These are phyloP conservation scores for Lycaon pictus DNA, from an alignment of 2,113 vertebrate genomes.

Conservation along the genomic window DNA sequence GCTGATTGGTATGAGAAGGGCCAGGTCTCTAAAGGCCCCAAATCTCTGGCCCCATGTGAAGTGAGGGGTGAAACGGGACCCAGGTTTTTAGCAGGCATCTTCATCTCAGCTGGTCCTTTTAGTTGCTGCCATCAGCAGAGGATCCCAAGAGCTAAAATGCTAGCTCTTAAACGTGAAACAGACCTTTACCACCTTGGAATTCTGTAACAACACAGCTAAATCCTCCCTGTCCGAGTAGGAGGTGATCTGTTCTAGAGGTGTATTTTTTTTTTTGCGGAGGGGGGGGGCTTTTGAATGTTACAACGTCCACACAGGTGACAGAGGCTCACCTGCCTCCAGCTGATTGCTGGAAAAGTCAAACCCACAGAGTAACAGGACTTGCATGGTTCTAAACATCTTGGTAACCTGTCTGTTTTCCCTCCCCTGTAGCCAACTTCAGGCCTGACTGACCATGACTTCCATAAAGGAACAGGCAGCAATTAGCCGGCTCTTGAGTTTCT, in stretches of 20 bases:
- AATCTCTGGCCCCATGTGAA: not conserved
- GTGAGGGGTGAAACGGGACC: not conserved
- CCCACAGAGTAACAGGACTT: not conserved
- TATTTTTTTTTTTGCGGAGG: not conserved
- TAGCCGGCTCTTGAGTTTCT: slow-evolving; percentile 87
- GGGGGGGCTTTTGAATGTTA: not conserved
- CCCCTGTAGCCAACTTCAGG: slow-evolving; percentile 29
- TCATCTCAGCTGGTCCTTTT: not conserved
- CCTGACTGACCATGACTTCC: slow-evolving; percentile 83
- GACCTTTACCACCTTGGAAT: not conserved
- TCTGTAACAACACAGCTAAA: not conserved
- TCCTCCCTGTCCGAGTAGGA: not conserved
- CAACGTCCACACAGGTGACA: not conserved
- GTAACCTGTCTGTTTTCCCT: slow-evolving; percentile 55
- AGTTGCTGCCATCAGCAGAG: not conserved
- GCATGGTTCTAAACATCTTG: not conserved
- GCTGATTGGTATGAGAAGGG: not conserved
- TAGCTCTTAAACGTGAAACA: not conserved
- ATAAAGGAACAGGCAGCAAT: slow-evolving; percentile 87
- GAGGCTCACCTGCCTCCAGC: not conserved
- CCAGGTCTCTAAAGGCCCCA: not conserved
- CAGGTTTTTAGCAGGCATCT: not conserved
- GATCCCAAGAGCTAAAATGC: not conserved
- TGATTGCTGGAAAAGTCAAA: not conserved
- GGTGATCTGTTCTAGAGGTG: not conserved